These are phyloP conservation scores for Pelvicachromis taeniatus DNA, from an alignment of 2,113 vertebrate genomes.

Conservation along the genomic window DNA sequence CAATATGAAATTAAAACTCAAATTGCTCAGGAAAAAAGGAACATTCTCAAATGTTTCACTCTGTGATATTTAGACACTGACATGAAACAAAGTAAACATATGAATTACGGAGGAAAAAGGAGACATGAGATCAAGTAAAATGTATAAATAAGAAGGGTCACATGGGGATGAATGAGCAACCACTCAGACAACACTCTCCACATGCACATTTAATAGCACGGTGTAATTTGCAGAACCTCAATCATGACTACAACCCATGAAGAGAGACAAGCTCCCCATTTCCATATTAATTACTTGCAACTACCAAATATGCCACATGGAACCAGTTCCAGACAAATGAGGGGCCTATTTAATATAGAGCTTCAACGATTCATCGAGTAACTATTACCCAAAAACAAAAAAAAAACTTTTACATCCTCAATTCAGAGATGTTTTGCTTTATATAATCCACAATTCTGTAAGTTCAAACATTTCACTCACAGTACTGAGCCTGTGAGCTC, in stretches of 20 bases:
- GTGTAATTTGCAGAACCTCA: not conserved
- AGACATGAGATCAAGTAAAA: not conserved
- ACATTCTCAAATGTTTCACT: not conserved
- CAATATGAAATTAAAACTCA: not conserved
- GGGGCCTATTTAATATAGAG: not conserved
- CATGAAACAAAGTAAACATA: not conserved
- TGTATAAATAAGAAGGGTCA: not conserved
- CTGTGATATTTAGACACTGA: not conserved
- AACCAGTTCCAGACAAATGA: not conserved
- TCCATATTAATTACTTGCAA: not conserved
- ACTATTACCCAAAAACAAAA: not conserved
- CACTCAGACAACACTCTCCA: not conserved
- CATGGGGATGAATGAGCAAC: not conserved
- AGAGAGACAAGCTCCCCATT: not conserved
- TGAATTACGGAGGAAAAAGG: not conserved
- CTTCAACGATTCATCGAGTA: not conserved
- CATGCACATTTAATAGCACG: not conserved
- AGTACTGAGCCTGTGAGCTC: not conserved
- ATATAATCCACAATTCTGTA: not conserved
- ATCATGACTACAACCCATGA: not conserved
- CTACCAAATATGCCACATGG: not conserved
- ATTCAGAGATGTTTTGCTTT: not conserved
- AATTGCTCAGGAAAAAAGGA: not conserved
- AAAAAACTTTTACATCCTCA: not conserved
- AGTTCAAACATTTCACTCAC: not conserved